Evolutionary conservation across 2,113 vertebrate species (phyloP).

Genomic region (Plestiodon gilberti): DNA sequence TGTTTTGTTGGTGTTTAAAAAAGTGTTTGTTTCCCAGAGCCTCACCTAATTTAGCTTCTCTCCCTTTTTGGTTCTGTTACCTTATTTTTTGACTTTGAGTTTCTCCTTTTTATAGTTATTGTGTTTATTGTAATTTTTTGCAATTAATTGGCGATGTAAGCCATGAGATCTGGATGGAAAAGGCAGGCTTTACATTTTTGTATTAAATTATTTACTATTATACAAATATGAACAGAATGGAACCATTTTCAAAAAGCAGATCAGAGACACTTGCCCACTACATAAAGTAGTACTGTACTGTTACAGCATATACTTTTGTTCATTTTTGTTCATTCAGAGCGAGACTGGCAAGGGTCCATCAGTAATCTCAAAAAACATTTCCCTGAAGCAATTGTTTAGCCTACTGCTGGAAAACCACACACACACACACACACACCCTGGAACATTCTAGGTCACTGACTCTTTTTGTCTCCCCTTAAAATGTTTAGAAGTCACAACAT

Average conservation of each 20-base stretch:
- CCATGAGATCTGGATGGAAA: no score
- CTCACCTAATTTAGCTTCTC: no score
- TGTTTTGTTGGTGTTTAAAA: no score
- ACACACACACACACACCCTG: fast-evolving
- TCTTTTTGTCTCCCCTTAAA: not conserved
- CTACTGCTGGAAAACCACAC: not conserved
- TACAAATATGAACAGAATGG: not conserved
- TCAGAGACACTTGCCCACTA: not conserved
- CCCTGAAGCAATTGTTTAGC: fast-evolving
- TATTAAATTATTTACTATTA: no score
- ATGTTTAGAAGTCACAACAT: not conserved
- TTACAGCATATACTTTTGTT: not conserved
- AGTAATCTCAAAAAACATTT: not conserved
- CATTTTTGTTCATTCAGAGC: not conserved
- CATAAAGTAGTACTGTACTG: fast-evolving
- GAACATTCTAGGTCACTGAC: not conserved
- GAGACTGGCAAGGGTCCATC: fast-evolving
- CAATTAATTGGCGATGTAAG: no score
- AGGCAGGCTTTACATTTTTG: no score
- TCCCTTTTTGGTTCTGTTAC: no score
- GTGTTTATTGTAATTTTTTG: no score
- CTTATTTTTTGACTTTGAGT: no score
- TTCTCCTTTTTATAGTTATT: no score
- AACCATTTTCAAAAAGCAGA: not conserved
- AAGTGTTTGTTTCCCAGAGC: no score